Base-by-base conservation (phyloP, 2,888 invertebrate species). In the Andrena haemorrhoa region DNA sequence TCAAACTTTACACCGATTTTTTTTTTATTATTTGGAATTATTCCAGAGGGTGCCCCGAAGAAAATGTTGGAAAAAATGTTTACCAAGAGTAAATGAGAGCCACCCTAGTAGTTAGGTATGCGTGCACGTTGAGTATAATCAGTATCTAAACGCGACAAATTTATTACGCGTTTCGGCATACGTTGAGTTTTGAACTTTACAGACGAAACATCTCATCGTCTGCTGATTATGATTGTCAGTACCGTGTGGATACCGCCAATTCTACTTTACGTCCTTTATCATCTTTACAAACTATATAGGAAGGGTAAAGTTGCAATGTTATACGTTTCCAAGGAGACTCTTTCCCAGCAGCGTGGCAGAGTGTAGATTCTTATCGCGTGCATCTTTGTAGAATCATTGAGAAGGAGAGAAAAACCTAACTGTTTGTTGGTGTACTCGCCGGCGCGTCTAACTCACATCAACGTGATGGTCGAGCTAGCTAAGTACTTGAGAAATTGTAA, bases 191-290 rank as follows among this genome's bases (percentile, higher is more conserved):
- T 51, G 0, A 7, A 3, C n/a, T 75, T 86, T 65, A 1, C 68
- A 93, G 93, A 89, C 65, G 89, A 89, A 80, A 76, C 88, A 7
- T 89, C 91, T 2, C 87, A 90, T 61, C 91, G 90, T 20, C 74
- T 93, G 56, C 79, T 93, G 26, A 90, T 93, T 61, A 93, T 93
- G 93, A 93, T 93, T 75, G 92, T 93, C 75, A 93, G 93, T 73
- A 86, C 92, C 10, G 89, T 93, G 49, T 93, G 93, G 93, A 91
- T 93, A 82, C 92, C 92, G 65, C 92, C 93, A 71, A 92, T 90
- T 79, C 88, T 92, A 84, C 74, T 92, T 5, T 93, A 91, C 78
- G 91, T 89, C 26, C 73, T 93, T 58, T 93, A 91, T 76, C 90
- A 91, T 77, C 76, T 86, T 20, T 92, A 91, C 74, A 93, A 93